Percentiles rank a stretch among this genome's conserved stretches.
These are phyloP conservation scores for Caenorhabditis plicata DNA, from an alignment of 2,888 invertebrate species.

Conservation along the genomic window DNA sequence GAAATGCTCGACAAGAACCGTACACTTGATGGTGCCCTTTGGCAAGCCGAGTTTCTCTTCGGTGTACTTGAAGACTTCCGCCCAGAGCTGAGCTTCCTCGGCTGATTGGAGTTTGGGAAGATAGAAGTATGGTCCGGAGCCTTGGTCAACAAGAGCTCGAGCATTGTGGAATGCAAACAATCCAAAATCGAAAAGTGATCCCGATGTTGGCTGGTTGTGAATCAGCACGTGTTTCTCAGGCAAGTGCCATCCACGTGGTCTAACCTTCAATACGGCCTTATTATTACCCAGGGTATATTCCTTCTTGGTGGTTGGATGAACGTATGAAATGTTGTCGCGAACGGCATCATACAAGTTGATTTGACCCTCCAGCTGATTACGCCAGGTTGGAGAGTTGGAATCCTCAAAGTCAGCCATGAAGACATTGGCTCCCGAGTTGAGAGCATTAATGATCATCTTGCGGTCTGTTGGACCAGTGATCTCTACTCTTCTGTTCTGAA, in stretches of 20 bases:
- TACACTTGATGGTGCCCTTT: conserved; percentile 74
- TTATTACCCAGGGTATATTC: conserved; percentile 65
- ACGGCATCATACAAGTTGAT: conserved; percentile 73
- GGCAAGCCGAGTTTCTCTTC: conserved; percentile 70
- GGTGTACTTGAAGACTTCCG: conserved; percentile 75
- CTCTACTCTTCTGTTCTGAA: conserved; percentile 64
- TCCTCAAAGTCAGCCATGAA: conserved; percentile 69
- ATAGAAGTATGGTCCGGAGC: conserved; percentile 76
- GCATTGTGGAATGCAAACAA: conserved; percentile 75
- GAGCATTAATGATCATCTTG: conserved; percentile 74
- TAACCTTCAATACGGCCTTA: conserved; percentile 74
- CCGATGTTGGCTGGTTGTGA: conserved; percentile 69
- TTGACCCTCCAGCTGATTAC: conserved; percentile 73
- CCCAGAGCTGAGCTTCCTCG: conserved; percentile 75
- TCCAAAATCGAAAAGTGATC: conserved; percentile 76
- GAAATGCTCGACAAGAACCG: conserved; percentile 77
- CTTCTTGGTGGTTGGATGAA: conserved; percentile 62
- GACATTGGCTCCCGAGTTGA: conserved; percentile 69
- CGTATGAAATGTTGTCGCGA: conserved; percentile 67
- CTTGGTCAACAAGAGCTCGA: conserved; percentile 69
- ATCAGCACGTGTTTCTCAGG: conserved; percentile 70
- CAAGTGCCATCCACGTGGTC: conserved; percentile 79
- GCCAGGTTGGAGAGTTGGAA: conserved; percentile 77
- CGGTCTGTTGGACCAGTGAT: conserved; percentile 71
- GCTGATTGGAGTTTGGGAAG: conserved; percentile 76